These are phyloP conservation scores for Galemys pyrenaicus DNA, from an alignment of 2,113 vertebrate species.

Conservation along the genomic window DNA sequence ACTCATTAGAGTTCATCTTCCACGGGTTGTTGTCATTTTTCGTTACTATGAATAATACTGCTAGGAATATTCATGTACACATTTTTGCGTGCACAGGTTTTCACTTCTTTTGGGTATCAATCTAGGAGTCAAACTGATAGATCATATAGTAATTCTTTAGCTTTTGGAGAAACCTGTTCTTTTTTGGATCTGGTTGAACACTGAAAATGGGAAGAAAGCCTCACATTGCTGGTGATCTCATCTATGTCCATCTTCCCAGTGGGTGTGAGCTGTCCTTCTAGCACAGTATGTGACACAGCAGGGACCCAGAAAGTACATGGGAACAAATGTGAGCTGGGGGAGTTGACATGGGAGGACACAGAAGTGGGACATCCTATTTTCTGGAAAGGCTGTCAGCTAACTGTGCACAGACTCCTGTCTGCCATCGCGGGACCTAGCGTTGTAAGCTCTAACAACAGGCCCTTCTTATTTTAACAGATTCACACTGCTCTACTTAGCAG, in stretches of 20 bases:
- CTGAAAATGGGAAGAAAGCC: not conserved
- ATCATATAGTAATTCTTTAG: not conserved
- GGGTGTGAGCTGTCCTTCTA: not conserved
- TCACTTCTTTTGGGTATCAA: not conserved
- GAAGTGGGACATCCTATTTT: not conserved
- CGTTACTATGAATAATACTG: not conserved
- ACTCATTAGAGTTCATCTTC: not conserved
- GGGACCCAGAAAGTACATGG: not conserved
- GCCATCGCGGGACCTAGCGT: not conserved
- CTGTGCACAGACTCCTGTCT: not conserved
- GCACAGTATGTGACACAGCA: not conserved
- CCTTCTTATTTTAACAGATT: not conserved
- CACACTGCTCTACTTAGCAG: not conserved
- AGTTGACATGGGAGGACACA: not conserved
- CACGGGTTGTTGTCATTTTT: not conserved
- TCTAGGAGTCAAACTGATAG: not conserved
- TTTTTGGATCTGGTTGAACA: not conserved
- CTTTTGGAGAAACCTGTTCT: not conserved
- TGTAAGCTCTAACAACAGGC: not conserved
- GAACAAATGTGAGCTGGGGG: not conserved
- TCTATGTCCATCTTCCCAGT: not conserved
- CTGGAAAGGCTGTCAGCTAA: not conserved
- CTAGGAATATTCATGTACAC: not conserved
- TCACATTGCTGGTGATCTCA: not conserved
- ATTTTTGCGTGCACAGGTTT: not conserved